Conservation (phyloP, 2,888 invertebrate genomes). For the Teinopalpus imperialis region DNA sequence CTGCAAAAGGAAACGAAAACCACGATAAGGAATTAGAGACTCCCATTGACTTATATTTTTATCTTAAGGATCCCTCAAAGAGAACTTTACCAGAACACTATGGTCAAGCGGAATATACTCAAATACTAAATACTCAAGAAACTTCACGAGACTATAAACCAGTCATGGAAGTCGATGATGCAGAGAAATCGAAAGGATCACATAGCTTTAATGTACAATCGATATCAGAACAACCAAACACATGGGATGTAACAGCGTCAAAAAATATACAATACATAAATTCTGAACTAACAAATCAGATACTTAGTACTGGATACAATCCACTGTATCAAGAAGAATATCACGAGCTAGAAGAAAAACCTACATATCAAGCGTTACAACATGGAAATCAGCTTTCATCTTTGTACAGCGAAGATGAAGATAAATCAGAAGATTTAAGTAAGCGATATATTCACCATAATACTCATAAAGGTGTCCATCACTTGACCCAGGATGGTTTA, state of each 20-base stretch:
- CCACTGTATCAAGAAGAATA: slow-evolving; percentile 35
- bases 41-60: slow-evolving; percentile 64
- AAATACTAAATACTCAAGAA: slow-evolving; percentile 46
- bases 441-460: slow-evolving; percentile 58
- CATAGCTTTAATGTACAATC: slow-evolving; percentile 38
- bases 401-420: slow-evolving; percentile 31
- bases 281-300: slow-evolving; percentile 55
- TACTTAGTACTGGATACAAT: slow-evolving; percentile 40
- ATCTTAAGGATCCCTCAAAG: slow-evolving; percentile 50
- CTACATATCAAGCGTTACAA: slow-evolving; percentile 42
- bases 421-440: slow-evolving; percentile 41
- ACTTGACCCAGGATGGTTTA: slow-evolving; percentile 62
- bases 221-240: slow-evolving; percentile 35
- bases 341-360: slow-evolving; percentile 37
- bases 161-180: slow-evolving; percentile 69
- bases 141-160: slow-evolving; percentile 60
- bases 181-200: slow-evolving; percentile 56
- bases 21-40: slow-evolving; percentile 44
- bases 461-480: slow-evolving; percentile 57
- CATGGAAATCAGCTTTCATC: slow-evolving; percentile 41
- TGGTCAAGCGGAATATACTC: slow-evolving; percentile 42
- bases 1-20: slow-evolving; percentile 33
- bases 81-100: slow-evolving; percentile 39
- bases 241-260: slow-evolving; percentile 48
- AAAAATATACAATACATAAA: slow-evolving; percentile 53